Base-by-base conservation (phyloP, 1,140 invertebrate genomes). In the Mizuhopecten yessoensis region DNA sequence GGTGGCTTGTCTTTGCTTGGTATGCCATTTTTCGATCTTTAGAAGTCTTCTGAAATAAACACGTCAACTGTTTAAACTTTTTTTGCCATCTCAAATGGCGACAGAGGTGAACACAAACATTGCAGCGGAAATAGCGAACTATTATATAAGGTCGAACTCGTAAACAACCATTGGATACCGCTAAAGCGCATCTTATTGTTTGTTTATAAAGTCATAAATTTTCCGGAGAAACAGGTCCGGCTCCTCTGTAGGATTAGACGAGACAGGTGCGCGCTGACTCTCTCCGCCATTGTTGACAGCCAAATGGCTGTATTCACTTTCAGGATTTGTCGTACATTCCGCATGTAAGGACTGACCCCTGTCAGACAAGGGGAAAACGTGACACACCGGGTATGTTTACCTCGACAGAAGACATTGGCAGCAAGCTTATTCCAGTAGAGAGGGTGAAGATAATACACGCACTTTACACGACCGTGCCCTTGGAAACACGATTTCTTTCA, bases 211-310 rank as follows among this genome's bases (percentile, higher is more conserved):
- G 57, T 75, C 57, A n/a, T 75, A 75, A 75, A 75, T 75, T 75
- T 75, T 75, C 57, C 57, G 57, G 57, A 75, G 57, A 75, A n/a
- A 75, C 57, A 75, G 57, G 57, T 75, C 57, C 57, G 57, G 57
- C 17, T 75, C 57, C 57, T 75, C 23, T 75, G 57, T 75, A 75
- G 57, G 57, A 75, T 75, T 75, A 75, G 57, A 75, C n/a, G 17
- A 29, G 57, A n/a, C 57, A 75, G 57, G 57, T 75, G 57, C 11
- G 57, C 23, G 57, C 29, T 75, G 57, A 75, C 57, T 75, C 29
- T 75, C 57, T 75, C 57, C 17, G 57, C 11, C 57, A 75, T 75
- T 75, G 57, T 75, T 29, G 57, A 75, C n/a, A 75, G n/a, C 23
- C 23, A 7, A 75, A 29, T 17, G n/a, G n/a, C 57, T n/a, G 57